Evolutionary conservation across 2,797 vertebrate species (phyloP).

Genomic region (Capromys pilorides): DNA sequence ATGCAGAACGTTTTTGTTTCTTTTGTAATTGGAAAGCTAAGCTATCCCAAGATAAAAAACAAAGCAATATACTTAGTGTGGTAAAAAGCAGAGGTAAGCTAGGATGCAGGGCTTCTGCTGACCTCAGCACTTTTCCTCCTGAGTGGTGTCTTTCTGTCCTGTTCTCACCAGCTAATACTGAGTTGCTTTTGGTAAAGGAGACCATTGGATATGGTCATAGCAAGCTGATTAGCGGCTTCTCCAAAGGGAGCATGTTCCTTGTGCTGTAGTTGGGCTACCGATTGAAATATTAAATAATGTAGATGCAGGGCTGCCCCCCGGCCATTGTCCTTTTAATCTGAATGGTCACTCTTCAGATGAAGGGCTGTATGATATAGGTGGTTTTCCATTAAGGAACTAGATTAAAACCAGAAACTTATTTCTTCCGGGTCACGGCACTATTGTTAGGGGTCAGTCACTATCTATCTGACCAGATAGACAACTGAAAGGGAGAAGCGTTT

Average conservation of each 20-base stretch:
- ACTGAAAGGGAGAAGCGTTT: constrained; percentile 21
- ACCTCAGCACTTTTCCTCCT: background rate
- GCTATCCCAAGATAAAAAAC: background rate
- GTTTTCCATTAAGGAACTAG: constrained; percentile 48
- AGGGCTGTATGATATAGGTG: background rate
- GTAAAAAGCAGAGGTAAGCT: background rate
- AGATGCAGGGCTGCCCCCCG: background rate
- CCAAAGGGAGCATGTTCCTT: background rate
- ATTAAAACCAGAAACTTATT: constrained; percentile 57
- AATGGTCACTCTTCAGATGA: background rate
- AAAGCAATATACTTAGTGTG: background rate
- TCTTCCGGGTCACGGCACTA: background rate
- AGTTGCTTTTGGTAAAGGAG: constrained; percentile 15
- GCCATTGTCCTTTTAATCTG: background rate
- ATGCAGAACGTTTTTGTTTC: background rate
- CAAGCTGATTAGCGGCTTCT: background rate
- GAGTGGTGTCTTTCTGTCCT: background rate
- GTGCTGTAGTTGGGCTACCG: background rate
- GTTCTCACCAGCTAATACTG: background rate
- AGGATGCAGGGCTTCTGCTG: background rate
- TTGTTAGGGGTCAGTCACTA: constrained; percentile 35
- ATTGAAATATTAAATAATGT: background rate
- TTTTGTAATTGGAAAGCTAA: constrained; percentile 1
- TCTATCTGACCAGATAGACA: background rate
- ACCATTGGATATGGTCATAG: background rate